A percentile compares a stretch with the other conserved stretches of the same genome.
Evolutionary conservation across 2,888 invertebrate genomes (phyloP).

Genomic region (Periphyllus acericola): DNA sequence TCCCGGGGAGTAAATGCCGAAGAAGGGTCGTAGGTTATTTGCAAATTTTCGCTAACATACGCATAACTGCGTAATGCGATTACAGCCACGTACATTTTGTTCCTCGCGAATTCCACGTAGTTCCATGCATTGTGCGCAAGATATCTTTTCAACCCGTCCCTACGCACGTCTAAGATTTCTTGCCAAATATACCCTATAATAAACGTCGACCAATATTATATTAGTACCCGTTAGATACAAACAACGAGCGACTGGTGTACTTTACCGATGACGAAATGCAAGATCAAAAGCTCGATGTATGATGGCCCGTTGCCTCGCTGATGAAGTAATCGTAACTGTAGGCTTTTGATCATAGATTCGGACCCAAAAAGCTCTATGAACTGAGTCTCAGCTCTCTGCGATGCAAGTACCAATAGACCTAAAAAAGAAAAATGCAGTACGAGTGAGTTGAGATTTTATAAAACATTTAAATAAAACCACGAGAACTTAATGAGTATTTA

Average conservation of each 20-base stretch:
- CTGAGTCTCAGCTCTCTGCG: slow-evolving; percentile 86
- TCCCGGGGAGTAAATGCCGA: slow-evolving; percentile 83
- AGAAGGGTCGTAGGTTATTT: slow-evolving; percentile 76
- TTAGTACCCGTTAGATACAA: neutral
- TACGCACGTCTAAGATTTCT: slow-evolving; percentile 90
- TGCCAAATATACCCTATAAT: slow-evolving; percentile 85
- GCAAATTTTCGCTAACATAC: slow-evolving; percentile 78
- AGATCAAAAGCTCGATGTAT: slow-evolving; percentile 82
- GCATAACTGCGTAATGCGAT: slow-evolving; percentile 77
- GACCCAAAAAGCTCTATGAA: slow-evolving; percentile 79
- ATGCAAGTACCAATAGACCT: slow-evolving; percentile 92
- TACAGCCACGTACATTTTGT: slow-evolving; percentile 83
- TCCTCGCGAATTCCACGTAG: slow-evolving; percentile 92
- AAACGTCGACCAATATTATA: neutral
- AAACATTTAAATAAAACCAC: neutral
- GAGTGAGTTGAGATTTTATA: neutral
- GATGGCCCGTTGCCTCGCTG: slow-evolving; percentile 89
- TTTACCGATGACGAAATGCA: slow-evolving; percentile 84
- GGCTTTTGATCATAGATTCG: slow-evolving; percentile 74
- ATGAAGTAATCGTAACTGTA: slow-evolving; percentile 74
- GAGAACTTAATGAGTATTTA: neutral
- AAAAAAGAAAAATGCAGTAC: slow-evolving; percentile 64
- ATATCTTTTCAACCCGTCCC: slow-evolving; percentile 86
- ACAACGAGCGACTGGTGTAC: neutral
- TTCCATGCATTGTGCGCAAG: slow-evolving; percentile 89